These are phyloP conservation scores for Holcopasites calliopsidis DNA, from an alignment of 1,140 invertebrate genomes.

Conservation along the genomic window DNA sequence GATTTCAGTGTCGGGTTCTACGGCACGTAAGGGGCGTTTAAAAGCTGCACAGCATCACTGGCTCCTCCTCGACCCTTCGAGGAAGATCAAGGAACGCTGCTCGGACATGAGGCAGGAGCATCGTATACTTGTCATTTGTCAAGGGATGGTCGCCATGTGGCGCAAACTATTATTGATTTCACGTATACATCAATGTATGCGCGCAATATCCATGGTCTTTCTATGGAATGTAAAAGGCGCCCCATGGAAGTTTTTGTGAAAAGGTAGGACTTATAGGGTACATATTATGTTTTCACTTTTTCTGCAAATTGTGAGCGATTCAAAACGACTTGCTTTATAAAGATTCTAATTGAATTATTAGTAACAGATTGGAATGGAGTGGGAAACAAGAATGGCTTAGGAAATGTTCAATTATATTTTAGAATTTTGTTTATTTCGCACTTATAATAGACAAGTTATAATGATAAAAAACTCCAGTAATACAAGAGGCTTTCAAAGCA, in stretches of 20 bases:
- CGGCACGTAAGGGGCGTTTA: background rate
- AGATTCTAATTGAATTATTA: too few relatives aligned
- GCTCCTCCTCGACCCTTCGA: constrained; percentile 16
- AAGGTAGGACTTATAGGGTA: background rate
- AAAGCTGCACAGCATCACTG: background rate
- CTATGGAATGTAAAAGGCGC: background rate
- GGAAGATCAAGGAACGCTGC: constrained; percentile 39
- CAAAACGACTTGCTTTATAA: too few relatives aligned
- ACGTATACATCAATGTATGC: background rate
- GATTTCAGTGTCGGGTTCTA: constrained; percentile 54
- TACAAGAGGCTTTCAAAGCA: too few relatives aligned
- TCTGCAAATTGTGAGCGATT: too few relatives aligned
- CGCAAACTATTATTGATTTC: constrained; percentile 13
- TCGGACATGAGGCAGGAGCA: background rate
- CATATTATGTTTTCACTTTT: background rate
- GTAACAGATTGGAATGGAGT: too few relatives aligned
- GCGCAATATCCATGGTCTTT: background rate
- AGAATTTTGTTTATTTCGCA: too few relatives aligned
- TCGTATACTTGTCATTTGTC: constrained; percentile 1
- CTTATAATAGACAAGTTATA: too few relatives aligned
- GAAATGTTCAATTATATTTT: too few relatives aligned
- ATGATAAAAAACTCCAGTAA: too few relatives aligned
- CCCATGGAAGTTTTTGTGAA: background rate
- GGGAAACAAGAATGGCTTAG: too few relatives aligned
- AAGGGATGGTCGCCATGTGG: constrained; percentile 22